Evolutionary conservation across 2,113 vertebrate genomes (phyloP).

Genomic region (Tachysurus vachellii): DNA sequence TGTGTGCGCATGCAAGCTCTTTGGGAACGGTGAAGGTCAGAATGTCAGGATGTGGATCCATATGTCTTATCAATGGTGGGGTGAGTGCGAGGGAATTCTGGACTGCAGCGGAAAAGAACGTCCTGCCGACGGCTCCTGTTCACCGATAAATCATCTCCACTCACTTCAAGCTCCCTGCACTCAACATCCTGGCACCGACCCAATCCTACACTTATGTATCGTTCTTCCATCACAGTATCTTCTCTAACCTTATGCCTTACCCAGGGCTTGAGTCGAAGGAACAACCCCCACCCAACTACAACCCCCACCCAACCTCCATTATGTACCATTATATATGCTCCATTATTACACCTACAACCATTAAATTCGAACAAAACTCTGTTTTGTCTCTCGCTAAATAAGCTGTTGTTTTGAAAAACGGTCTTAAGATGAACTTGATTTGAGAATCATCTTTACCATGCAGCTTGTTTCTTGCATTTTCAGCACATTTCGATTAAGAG

Average conservation of each 20-base stretch:
- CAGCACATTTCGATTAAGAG: conserved; percentile 29
- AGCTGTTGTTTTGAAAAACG: background rate
- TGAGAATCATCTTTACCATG: background rate
- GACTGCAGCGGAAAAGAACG: background rate
- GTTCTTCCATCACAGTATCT: background rate
- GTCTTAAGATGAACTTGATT: background rate
- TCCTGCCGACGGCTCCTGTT: conserved; percentile 29
- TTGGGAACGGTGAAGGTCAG: conserved; percentile 45
- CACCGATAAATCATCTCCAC: conserved; percentile 39
- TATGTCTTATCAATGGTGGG: conserved; percentile 43
- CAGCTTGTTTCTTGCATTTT: background rate
- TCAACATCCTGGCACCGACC: conserved; percentile 23
- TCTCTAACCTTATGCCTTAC: background rate
- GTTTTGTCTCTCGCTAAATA: background rate
- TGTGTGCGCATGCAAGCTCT: background rate
- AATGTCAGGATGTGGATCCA: conserved; percentile 37
- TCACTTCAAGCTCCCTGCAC: conserved; percentile 12
- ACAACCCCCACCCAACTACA: background rate
- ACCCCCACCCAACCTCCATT: background rate
- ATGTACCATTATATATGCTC: background rate
- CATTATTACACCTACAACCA: background rate
- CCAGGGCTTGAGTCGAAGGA: background rate
- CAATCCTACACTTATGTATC: background rate
- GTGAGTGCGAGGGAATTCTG: conserved; percentile 17
- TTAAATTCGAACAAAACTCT: background rate